Base-by-base conservation (phyloP, 2,888 invertebrate species). In the Yponomeuta evonymella region DNA sequence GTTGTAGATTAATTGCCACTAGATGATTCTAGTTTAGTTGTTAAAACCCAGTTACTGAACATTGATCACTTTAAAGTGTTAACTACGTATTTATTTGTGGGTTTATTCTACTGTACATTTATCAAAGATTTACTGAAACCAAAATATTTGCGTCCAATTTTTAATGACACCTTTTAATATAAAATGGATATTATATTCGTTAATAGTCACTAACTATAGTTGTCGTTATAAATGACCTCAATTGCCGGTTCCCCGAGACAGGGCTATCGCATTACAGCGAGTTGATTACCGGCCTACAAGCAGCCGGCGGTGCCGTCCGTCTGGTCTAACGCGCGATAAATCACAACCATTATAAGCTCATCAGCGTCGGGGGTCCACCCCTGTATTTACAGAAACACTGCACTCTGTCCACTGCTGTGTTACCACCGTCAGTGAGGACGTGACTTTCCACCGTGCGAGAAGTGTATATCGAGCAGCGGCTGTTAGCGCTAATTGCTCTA, bases 401-500 rank as follows among this genome's bases (percentile, higher is more conserved):
- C 12, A 3, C 51, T 15, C 51, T 58, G 3, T 58, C 51, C 51
- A 58, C 15, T 58, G 51, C 51, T 58, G 51, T 8, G 8, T 8
- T 43, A 43, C 8, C 5, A 43, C 43, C 5, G 8, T 43, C 43
- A 43, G 43, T 58, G 51, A 10, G 15, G 15, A 15, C 12, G 51
- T 15, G 51, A 15, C 43, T 5, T 43, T 12, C 51, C 15, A 10
- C 51, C 15, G 51, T 58, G 15, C 51, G 51, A 76, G 72, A 68
- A 43, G 0, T 43, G 43, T 8, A 43, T 70, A 67, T 67, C 72
- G 74, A 75, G 78, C 72, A 73, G 70, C 75, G 67, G 23, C 48
- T 67, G 70, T 67, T 70, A 67, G 69, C 8, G 72, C 74, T 78
- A 78, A 78, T 77, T 76, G 74, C 70, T 70, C 73, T 33, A 68